A percentile compares a stretch with the other conserved stretches of the same genome.
phyloP scores from a whole-genome alignment of 2,113 vertebrate genomes.

The Poecilia latipinna region DNA sequence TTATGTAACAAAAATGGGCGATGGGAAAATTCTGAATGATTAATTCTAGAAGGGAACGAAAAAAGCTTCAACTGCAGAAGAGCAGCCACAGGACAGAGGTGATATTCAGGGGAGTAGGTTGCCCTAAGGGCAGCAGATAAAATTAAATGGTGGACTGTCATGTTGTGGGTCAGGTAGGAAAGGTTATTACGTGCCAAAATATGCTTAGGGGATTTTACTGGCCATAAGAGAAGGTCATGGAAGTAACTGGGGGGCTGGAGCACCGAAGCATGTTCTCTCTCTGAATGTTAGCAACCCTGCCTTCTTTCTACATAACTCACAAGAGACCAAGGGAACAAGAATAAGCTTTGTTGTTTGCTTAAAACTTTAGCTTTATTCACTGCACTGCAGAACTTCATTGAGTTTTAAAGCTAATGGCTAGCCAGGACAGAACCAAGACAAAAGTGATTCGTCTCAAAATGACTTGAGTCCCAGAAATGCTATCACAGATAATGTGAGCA shows the following conservation, averaged over 20 bases:
- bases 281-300: slow-evolving; percentile 27
- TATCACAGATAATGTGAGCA: no score
- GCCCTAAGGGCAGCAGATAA: slow-evolving; percentile 62
- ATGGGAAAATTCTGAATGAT: slow-evolving; percentile 45
- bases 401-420: neutral
- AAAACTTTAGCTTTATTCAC: neutral
- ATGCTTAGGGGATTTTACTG: slow-evolving; percentile 64
- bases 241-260: slow-evolving; percentile 52
- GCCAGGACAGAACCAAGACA: no score
- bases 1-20: slow-evolving; percentile 45
- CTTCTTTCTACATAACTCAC: slow-evolving; percentile 6
- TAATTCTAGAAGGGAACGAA: slow-evolving; percentile 46
- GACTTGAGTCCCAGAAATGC: no score
- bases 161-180: slow-evolving; percentile 67
- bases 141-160: slow-evolving; percentile 62
- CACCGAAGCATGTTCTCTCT: slow-evolving; percentile 46
- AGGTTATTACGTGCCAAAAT: slow-evolving; percentile 71
- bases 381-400: neutral
- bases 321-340: neutral
- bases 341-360: slow-evolving; percentile 20
- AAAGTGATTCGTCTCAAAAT: no score
- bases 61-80: slow-evolving; percentile 33
- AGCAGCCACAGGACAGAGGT: slow-evolving; percentile 52
- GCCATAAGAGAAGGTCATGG: slow-evolving; percentile 72
- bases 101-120: slow-evolving; percentile 64